These are phyloP conservation scores for Aphrophora alni DNA, from an alignment of 2,888 invertebrate species.

Conservation along the genomic window DNA sequence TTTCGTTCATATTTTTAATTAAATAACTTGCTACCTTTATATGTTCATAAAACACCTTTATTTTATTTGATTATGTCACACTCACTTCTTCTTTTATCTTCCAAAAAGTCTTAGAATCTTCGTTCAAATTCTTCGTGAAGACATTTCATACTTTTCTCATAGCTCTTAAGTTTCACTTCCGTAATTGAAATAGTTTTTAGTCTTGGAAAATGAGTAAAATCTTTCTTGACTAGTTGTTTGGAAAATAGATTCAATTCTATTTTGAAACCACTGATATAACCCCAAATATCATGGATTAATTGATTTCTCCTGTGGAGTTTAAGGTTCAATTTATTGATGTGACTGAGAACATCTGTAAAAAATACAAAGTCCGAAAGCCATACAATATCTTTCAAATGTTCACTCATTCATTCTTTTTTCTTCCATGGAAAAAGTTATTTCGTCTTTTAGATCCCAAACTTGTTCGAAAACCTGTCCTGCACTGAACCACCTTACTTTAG, in stretches of 20 bases:
- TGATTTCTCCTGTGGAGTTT: constrained; percentile 41
- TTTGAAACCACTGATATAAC: neutral
- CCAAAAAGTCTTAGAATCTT: constrained; percentile 32
- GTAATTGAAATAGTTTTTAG: constrained; percentile 37
- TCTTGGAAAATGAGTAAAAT: constrained; percentile 41
- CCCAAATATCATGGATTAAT: constrained; percentile 31
- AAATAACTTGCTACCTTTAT: neutral
- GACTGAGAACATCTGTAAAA: constrained; percentile 42
- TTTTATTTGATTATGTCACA: neutral
- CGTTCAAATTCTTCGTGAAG: constrained; percentile 27
- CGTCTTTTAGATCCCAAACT: constrained; percentile 29
- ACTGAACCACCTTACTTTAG: constrained; percentile 44
- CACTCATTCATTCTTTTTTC: constrained; percentile 31
- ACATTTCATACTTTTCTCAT: constrained; percentile 24
- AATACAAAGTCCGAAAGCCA: constrained; percentile 39
- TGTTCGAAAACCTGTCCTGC: constrained; percentile 40
- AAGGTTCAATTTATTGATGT: constrained; percentile 41
- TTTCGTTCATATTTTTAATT: neutral
- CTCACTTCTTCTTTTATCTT: no score
- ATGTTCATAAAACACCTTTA: no score
- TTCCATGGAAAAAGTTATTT: constrained; percentile 32
- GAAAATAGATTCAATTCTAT: neutral
- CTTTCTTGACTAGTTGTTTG: constrained; percentile 27
- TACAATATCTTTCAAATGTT: constrained; percentile 28
- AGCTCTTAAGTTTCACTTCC: constrained; percentile 34